These are phyloP conservation scores for Petrocephalus microphthalmus DNA, from an alignment of 2,113 vertebrate genomes.

Conservation along the genomic window DNA sequence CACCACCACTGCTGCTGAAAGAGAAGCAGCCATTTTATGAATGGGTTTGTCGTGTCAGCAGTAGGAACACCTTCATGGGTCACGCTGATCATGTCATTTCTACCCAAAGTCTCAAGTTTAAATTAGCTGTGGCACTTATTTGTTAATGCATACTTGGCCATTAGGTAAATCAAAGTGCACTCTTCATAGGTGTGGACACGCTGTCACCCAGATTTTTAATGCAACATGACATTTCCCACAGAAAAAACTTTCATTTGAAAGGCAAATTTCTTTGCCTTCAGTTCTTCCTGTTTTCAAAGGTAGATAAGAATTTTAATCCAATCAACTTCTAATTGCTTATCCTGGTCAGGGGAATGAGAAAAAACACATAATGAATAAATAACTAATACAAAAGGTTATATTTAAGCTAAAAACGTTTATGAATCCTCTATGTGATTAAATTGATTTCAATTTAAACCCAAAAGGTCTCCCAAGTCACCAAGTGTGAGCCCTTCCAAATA, in stretches of 20 bases:
- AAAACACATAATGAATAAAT: neutral
- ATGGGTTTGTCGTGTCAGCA: neutral
- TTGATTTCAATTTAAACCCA: neutral
- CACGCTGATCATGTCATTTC: neutral
- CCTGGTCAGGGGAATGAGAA: neutral
- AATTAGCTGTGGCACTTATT: too few species aligned
- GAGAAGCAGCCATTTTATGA: constrained; percentile 19
- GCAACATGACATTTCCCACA: neutral
- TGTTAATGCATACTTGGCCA: neutral
- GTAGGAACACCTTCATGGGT: neutral
- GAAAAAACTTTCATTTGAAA: neutral
- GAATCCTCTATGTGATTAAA: neutral
- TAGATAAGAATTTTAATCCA: neutral
- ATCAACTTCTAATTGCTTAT: neutral
- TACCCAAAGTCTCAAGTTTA: neutral
- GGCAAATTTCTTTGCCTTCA: neutral
- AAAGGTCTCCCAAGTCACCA: neutral
- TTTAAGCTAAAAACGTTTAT: neutral
- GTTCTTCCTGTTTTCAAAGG: neutral
- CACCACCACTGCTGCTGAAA: constrained; percentile 15
- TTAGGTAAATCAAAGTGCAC: neutral
- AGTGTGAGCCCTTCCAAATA: neutral
- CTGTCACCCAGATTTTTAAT: neutral
- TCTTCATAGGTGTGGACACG: neutral
- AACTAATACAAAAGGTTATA: neutral